Percentiles rank a stretch among this genome's conserved stretches.
Conservation (phyloP, 2,113 vertebrate genomes). For the Mirza zaza region DNA sequence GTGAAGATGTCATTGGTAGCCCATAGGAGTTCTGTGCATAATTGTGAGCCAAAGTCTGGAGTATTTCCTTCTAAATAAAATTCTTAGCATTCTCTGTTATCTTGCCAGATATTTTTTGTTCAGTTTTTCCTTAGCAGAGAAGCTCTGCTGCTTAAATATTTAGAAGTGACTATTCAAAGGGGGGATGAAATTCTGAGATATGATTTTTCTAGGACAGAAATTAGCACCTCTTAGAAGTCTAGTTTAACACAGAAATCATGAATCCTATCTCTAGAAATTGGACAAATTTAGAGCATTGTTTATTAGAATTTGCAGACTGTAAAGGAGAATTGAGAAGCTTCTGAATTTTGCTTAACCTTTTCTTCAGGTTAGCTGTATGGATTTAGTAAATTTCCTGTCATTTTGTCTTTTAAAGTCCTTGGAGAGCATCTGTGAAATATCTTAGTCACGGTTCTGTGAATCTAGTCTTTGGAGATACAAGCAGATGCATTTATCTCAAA, state of each 20-base stretch:
- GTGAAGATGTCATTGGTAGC: conserved; percentile 75
- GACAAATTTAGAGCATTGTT: conserved; percentile 41
- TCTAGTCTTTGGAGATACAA: conserved; percentile 64
- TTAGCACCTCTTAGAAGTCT: conserved; percentile 25
- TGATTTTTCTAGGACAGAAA: conserved; percentile 47
- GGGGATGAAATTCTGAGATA: not conserved
- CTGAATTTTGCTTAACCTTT: conserved; percentile 62
- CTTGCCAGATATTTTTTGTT: conserved; percentile 38
- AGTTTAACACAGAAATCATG: not conserved
- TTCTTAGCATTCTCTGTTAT: not conserved
- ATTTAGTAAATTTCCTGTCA: conserved; percentile 58
- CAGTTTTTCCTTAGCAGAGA: not conserved
- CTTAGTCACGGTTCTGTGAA: conserved; percentile 65
- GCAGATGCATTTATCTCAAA: conserved; percentile 72
- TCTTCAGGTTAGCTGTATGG: conserved; percentile 52
- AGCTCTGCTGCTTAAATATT: conserved; percentile 49
- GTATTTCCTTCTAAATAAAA: conserved; percentile 33
- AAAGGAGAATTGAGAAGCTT: not conserved
- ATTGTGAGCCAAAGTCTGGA: conserved; percentile 27
- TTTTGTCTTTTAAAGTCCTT: conserved; percentile 72
- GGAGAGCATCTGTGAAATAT: conserved; percentile 65
- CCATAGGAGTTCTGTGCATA: conserved; percentile 49
- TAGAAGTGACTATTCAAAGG: not conserved
- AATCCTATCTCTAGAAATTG: conserved; percentile 35
- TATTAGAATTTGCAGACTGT: conserved; percentile 44